Evolutionary conservation across 1,140 invertebrate species (phyloP).

Genomic region (Drosophila guanche): DNA sequence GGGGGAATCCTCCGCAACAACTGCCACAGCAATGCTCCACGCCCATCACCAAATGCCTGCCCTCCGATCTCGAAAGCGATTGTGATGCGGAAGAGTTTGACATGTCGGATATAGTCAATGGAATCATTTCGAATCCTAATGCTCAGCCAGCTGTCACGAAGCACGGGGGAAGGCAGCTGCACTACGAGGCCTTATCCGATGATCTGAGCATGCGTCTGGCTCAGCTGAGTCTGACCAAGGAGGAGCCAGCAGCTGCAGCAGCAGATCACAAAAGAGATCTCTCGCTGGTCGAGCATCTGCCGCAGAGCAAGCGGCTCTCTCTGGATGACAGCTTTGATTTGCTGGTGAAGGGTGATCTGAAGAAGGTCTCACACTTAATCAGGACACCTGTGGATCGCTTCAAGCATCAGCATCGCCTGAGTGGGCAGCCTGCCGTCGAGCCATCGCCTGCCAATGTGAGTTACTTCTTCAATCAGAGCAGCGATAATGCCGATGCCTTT

Average conservation of each 20-base stretch:
- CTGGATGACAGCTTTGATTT: constrained; percentile 76
- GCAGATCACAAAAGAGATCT: constrained; percentile 45
- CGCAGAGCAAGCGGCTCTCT: constrained; percentile 41
- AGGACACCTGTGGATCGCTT: constrained; percentile 63
- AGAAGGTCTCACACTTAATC: constrained; percentile 10
- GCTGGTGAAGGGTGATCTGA: constrained; percentile 55
- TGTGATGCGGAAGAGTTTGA: constrained; percentile 84
- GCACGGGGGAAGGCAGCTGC: constrained; percentile 56
- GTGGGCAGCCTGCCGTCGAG: constrained; percentile 8
- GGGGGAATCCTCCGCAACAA: constrained; percentile 20
- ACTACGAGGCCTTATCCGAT: constrained; percentile 55
- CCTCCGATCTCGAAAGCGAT: constrained; percentile 71
- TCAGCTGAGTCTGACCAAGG: constrained; percentile 39
- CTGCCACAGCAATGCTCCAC: constrained; percentile 61
- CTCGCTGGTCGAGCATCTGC: constrained; percentile 31
- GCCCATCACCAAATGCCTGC: constrained; percentile 59
- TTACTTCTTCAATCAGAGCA: constrained; percentile 68
- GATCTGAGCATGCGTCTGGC: constrained; percentile 60
- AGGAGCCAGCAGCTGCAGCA: background rate
- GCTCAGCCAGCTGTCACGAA: constrained; percentile 34
- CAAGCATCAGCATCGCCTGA: constrained; percentile 47
- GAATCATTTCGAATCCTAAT: constrained; percentile 84
- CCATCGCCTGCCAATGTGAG: constrained; percentile 47
- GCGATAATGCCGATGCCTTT: constrained; percentile 53
- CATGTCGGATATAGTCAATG: constrained; percentile 86